Evolutionary conservation across 2,113 vertebrate species (phyloP), one percentile per base, ranked within the genome.

Genomic region (Oenanthe melanoleuca): DNA sequence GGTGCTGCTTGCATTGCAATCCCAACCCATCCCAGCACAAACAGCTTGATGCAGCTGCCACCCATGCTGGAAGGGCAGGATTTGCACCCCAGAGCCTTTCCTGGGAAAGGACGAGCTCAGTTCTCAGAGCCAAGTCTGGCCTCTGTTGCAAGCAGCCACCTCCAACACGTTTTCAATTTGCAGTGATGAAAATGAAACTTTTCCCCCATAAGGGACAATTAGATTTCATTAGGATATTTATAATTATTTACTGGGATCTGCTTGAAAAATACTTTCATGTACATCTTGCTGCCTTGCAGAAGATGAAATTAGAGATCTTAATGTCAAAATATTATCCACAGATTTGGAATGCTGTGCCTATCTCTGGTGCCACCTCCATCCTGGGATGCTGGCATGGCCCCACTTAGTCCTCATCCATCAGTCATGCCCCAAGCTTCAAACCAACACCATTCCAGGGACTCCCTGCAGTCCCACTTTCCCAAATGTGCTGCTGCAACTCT

Each of bases 71-170:
- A 91, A 71, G 60, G 77, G 55, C 34, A 63, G 21, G 37, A 87
- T 75, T 88, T 37, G 40, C 61, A 44, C 73, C 64, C 77, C 77
- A 63, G 26, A 80, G 61, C 18, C 49, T 37, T 28, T 45, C 86
- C 33, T 29, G 31, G 52, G 52, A 87, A 82, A 65, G 56, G 47
- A 80, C 1, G 3, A 95, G 56, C 60, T 79, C 85, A 37, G 24
- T 17, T 91, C 75, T 26, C 65, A 55, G 14, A 57, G 56, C 44
- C 86, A 91, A 31, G 40, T 1, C 33, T 21, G 52, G 72, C 45
- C 12, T 77, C 71, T 77, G 37, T 59, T 78, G 82, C 65, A 94
- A 94, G 75, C 80, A 93, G 72, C 80, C 88, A 86, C 80, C 80
- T 81, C 87, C 77, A 86, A 6, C 4, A 5, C 0, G 8, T 33